Evolutionary conservation across 2,888 invertebrate species (phyloP), one percentile per base, ranked within the genome.

Genomic region (Epinotia ramella): DNA sequence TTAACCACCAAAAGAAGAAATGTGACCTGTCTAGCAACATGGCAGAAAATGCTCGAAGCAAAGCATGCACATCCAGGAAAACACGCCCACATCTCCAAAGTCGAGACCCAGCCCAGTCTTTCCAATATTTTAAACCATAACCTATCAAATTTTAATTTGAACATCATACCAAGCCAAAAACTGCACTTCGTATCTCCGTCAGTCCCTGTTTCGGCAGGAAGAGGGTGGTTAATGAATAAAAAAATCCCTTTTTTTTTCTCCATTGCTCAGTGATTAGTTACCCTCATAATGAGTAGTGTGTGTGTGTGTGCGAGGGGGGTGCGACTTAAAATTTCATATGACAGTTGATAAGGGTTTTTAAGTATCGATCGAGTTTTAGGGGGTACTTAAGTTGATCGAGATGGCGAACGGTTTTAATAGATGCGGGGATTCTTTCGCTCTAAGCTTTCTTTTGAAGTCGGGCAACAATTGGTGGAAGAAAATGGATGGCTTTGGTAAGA

Each of bases 201-300:
- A 80, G 82, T 80, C 78, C 65, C 69, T 82, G 81, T 82, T 83
- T 82, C 84, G 88, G 88, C 87, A 88, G 92, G 92, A 88, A 88
- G 92, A 90, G 94, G 93, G 93, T 92, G 92, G 91, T 93, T 94
- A 94, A 94, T 94, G 94, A 94, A 94, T 94, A 94, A 94, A 94
- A 94, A 94, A 94, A 93, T 84, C 85, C 88, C 81, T 85, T 86
- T 91, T 93, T 94, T 92, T 93, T 92, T 87, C 89, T 92, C 89
- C 89, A 87, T 89, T 90, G 90, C 90, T 88, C 92, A 92, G 92
- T 94, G 94, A 94, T 94, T 94, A 94, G 94, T 94, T 94, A 94
- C 93, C 92, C 94, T 90, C 87, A 88, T 94, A 94, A 94, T 94
- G 92, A 94, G 90, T 87, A 87, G 87, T 88, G 87, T 85, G 83